Evolutionary conservation across 2,113 vertebrate genomes (phyloP).

Genomic region (Anguilla japonica): DNA sequence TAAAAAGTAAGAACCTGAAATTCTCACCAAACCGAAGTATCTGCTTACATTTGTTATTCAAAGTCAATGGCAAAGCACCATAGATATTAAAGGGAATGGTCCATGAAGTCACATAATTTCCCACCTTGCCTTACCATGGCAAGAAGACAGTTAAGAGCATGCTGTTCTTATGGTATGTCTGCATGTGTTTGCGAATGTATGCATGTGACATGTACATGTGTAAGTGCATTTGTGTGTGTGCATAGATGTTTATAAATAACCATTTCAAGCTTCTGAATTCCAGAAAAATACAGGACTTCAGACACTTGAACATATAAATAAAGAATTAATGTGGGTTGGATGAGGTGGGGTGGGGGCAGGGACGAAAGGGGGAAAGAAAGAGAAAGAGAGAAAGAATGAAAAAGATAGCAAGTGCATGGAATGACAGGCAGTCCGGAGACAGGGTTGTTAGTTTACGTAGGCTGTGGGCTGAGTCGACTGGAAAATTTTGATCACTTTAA

Average conservation of each 20-base stretch:
- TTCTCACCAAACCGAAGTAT: background rate
- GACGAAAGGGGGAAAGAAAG: constrained; percentile 58
- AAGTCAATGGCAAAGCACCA: background rate
- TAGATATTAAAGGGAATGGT: background rate
- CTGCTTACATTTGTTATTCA: background rate
- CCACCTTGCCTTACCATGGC: background rate
- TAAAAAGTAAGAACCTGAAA: background rate
- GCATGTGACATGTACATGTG: background rate
- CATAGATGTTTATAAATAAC: background rate
- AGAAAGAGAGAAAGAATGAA: constrained; percentile 47
- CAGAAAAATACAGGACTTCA: constrained; percentile 32
- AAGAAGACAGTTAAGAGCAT: background rate
- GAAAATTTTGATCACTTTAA: constrained; percentile 99
- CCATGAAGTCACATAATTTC: background rate
- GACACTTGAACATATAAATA: constrained; percentile 42
- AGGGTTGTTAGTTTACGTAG: constrained; percentile 93
- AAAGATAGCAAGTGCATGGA: constrained; percentile 71
- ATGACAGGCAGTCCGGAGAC: constrained; percentile 85
- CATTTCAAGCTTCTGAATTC: background rate
- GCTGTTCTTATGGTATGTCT: background rate
- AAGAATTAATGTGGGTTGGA: background rate
- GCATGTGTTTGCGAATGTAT: background rate
- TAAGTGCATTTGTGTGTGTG: background rate
- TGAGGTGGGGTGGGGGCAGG: constrained; percentile 36
- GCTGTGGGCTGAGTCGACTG: constrained; percentile 88